Evolutionary conservation across 2,888 invertebrate genomes (phyloP), one percentile per base, ranked within the genome.

Genomic region (Plebejus argus): DNA sequence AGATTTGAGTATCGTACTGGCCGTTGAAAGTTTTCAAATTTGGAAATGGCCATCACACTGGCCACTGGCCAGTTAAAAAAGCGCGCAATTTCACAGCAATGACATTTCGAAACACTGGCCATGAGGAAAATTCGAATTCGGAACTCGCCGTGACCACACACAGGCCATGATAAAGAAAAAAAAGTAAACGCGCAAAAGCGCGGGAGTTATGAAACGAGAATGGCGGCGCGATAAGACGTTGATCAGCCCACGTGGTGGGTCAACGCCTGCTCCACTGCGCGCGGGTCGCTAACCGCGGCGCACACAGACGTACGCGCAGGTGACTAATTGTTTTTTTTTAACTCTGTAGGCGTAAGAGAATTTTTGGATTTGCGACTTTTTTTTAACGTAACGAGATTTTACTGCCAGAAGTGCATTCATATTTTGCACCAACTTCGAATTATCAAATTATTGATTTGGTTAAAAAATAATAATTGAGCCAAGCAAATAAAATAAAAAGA

Each of bases 191-290:
- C 79, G 79, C 79, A 79, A 80, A 81, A 79, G 80, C 80, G 81
- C 81, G 81, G 82, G 80, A 82, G 81, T 81, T 81, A 82, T 81
- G 81, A 82, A 84, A 83, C 82, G 80, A 80, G 83, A 83, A 82
- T 80, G 82, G 81, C 82, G 81, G 76, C 53, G 79, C 86, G 89
- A 89, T 89, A 89, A 89, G 86, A 83, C 85, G 82, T 79, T 18
- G 53, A 53, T 18, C 86, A 82, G 83, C 90, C 92, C 93, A 93
- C 92, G 93, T 93, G 93, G 91, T 89, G 84, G 92, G 90, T 92
- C 93, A 93, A 91, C 87, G 93, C 53, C 90, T 93, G 93, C 89
- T 91, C 92, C 90, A 93, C 91, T 93, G 92, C 89, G 89, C 87
- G 81, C 79, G 87, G 86, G 92, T 89, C 91, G 89, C 81, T 89